Base-by-base conservation (phyloP, 2,113 vertebrate species). In the Aepyceros melampus region DNA sequence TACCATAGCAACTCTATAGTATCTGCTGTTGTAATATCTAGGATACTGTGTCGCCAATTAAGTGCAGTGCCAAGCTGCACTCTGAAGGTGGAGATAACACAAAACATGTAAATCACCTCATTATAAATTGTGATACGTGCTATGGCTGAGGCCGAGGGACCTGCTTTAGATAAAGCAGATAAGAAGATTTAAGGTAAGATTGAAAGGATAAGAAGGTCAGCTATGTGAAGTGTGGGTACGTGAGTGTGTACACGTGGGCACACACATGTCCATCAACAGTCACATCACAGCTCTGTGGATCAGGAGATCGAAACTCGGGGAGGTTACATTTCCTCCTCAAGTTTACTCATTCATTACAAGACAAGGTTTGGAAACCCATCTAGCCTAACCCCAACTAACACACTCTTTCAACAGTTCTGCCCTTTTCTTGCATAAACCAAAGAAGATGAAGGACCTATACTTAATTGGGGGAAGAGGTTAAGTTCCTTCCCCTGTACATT, bases 81-180 rank as follows among this genome's bases (percentile, higher is more conserved):
- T n/a, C 51, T 60, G 40, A 86, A 31, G 78, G 36, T 6, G 31
- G 67, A 87, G 9, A 94, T 12, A 9, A 60, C 58, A 53, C 25
- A 67, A 89, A 95, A 64, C 60, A 60, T 4, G 83, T 27, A 62
- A 71, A 60, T 76, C 64, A 74, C 51, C 36, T 55, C 7, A 33
- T 64, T 60, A 56, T 79, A 62, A 74, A 33, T 40, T 81, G 31
- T 92, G 51, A 43, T 31, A 81, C 49, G 6, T 6, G 40, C 45
- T 49, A 3, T 16, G 53, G 49, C 62, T 83, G 56, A 97, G n/a
- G 64, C 11, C 21, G 27, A 90, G 8, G 23, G n/a, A 84, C 33
- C 56, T 49, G 49, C 45, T 90, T 74, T 55, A 94, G 36, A 89
- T 51, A 92, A 81, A 87, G 14, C 36, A 90, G 55, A 7, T 56